Evolutionary conservation across 1,140 invertebrate species (phyloP), one percentile per base, ranked within the genome.

Genomic region (Oedothorax gibbosus): DNA sequence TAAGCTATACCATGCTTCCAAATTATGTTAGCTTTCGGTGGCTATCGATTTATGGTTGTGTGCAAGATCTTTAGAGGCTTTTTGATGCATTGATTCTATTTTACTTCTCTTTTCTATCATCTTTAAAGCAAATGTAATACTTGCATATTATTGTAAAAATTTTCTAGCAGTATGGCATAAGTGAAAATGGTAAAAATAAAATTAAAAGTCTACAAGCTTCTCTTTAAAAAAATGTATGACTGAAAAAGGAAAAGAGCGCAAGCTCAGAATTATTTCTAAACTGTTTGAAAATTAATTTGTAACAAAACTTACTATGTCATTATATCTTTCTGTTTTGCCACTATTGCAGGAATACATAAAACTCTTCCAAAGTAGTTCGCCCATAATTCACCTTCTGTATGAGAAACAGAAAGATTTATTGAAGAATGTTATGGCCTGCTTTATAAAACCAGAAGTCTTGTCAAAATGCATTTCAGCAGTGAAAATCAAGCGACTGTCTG

Each of bases 31-130:
- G 14, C 15, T 85, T 86, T 64, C 21, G 87, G 14, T 89, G 88
- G 88, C 69, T 89, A 21, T 88, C 87, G 15, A 56, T 21, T 4
- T 87, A 88, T 86, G 87, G 88, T 85, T 75, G 85, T 0, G n/a
- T 85, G 20, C 1, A 81, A 14, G 76, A 77, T 54, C 87, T 76
- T 6, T n/a, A 56, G 0, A 8, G 73, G 7, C 3, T 88, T 73
- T 62, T 87, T 12, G 78, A 87, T 86, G 87, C 35, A 5, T 86
- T 71, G 7, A 57, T 12, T 11, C 54, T 88, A 1, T 87, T 88
- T 64, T 87, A 87, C 73, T 88, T 64, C 77, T 11, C 69, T 53
- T 88, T 87, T 75, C 14, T 84, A 21, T 65, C 10, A 15, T 18
- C 12, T 35, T 64, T 35, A 18, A 53, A 79, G 53, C 51, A 65